Evolutionary conservation across 2,797 vertebrate genomes (phyloP).

Genomic region (Lepilemur septentrionalis): DNA sequence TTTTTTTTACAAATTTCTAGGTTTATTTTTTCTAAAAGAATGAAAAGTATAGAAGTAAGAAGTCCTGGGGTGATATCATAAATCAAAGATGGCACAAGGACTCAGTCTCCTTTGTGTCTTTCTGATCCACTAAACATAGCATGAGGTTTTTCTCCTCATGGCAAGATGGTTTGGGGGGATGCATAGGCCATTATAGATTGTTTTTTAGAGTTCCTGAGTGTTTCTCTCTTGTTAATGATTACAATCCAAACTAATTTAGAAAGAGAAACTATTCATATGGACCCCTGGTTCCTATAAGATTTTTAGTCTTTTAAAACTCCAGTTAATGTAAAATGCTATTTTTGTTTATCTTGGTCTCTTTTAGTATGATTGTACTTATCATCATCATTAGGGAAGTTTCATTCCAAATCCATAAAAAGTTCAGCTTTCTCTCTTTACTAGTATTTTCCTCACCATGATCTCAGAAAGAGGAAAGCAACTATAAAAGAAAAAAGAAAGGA

Average conservation of each 20-base stretch:
- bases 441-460: not conserved
- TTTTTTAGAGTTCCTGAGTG: not conserved
- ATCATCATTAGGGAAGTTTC: not conserved
- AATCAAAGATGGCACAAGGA: not conserved
- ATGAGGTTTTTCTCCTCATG: not conserved
- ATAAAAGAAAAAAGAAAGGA: not conserved
- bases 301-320: constrained; percentile 12
- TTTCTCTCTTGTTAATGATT: not conserved
- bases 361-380: not conserved
- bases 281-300: not conserved
- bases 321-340: not conserved
- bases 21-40: not conserved
- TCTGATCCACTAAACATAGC: not conserved
- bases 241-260: not conserved
- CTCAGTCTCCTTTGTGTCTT: not conserved
- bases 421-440: not conserved
- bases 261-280: not conserved
- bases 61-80: not conserved
- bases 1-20: not conserved
- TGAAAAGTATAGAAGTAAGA: not conserved
- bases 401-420: not conserved
- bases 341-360: not conserved
- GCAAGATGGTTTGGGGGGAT: not conserved
- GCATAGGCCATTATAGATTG: not conserved
- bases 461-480: not conserved